A percentile compares a stretch with the other conserved stretches of the same genome.
Conservation (phyloP, 2,113 vertebrate genomes). For the Chaetorhynchus papuensis region DNA sequence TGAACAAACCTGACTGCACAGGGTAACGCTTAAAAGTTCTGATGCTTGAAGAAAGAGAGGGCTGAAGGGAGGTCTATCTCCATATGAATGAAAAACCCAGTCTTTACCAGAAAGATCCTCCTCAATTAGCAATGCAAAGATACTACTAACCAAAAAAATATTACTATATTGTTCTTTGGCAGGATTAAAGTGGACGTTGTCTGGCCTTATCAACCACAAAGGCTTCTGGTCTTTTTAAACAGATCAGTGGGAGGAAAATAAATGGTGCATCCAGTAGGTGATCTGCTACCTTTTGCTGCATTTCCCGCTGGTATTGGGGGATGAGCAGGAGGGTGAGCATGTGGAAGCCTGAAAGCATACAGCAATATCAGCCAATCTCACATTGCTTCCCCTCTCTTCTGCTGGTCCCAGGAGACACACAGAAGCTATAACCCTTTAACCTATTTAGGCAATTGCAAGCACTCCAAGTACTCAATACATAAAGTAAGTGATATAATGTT, state of each 20-base stretch:
- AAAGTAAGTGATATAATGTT: background rate
- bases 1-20: background rate
- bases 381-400: background rate
- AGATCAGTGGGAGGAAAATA: background rate
- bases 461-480: background rate
- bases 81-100: rapidly evolving
- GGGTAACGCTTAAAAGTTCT: background rate
- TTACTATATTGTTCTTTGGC: background rate
- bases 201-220: background rate
- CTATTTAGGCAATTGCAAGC: background rate
- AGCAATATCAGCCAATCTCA: background rate
- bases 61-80: background rate
- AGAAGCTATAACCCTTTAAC: background rate
- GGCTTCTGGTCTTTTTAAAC: background rate
- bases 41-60: background rate
- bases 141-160: background rate
- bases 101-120: background rate
- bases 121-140: background rate
- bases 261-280: background rate
- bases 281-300: background rate
- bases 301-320: rapidly evolving
- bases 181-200: background rate
- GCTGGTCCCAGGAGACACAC: background rate
- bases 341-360: background rate
- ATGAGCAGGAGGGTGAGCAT: background rate